Conservation (phyloP, 64 coral and sea anemone genomes). For the Pachyseris speciosa region DNA sequence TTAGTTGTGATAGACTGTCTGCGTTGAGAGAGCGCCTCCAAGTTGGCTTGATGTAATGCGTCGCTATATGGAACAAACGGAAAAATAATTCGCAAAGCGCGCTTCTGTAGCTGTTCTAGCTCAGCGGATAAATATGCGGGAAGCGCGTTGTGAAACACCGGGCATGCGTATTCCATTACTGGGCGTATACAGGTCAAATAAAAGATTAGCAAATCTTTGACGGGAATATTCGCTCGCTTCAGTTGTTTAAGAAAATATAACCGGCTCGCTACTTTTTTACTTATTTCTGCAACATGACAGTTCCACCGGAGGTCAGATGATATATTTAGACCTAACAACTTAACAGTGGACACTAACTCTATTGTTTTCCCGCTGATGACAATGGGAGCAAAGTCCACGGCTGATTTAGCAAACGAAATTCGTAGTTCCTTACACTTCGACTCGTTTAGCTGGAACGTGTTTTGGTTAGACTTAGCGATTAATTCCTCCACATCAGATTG, state of each 20-base stretch:
- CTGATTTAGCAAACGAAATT: conserved; percentile 18
- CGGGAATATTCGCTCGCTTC: conserved; percentile 21
- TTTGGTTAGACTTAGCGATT: conserved; percentile 8
- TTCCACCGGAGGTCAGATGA: conserved; percentile 14
- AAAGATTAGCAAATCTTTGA: conserved; percentile 42
- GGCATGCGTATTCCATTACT: conserved; percentile 40
- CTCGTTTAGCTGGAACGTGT: conserved; percentile 8
- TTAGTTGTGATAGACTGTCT: not conserved
- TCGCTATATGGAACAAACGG: not conserved
- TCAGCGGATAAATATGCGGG: conserved; percentile 29
- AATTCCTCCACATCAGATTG: conserved; percentile 9
- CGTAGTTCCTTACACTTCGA: conserved; percentile 26
- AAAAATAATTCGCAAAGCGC: conserved; percentile 10
- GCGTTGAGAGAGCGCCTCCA: not conserved
- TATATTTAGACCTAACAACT: conserved; percentile 35
- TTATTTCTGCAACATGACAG: conserved; percentile 12
- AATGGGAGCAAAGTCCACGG: conserved; percentile 37
- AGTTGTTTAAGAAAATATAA: conserved; percentile 39
- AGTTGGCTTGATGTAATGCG: not conserved
- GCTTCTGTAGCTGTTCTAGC: conserved; percentile 3
- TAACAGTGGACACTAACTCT: conserved; percentile 27
- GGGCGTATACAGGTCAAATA: conserved; percentile 32
- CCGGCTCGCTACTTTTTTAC: conserved; percentile 8
- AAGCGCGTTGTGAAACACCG: conserved; percentile 33
- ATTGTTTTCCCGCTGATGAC: conserved; percentile 34